Conservation (phyloP, 2,797 vertebrate genomes). For the Lacerta agilis region DNA sequence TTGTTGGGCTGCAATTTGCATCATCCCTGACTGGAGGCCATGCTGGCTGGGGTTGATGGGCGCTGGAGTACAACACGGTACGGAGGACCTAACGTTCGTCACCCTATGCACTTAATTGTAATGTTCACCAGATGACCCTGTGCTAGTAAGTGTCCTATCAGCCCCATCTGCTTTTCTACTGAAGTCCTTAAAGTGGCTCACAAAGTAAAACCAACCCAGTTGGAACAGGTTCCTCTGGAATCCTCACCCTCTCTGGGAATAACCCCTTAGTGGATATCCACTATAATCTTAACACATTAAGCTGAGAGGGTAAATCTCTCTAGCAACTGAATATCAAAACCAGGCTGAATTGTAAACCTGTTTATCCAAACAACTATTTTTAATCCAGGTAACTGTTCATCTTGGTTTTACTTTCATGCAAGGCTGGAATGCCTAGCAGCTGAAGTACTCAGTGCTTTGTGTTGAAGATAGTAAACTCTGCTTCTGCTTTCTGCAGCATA, state of each 20-base stretch:
- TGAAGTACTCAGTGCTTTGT: conserved; percentile 5
- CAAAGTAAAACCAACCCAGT: not conserved
- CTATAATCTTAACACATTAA: not conserved
- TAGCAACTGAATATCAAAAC: not conserved
- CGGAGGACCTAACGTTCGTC: not conserved
- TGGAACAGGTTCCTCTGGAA: no score
- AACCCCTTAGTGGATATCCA: not conserved
- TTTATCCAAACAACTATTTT: not conserved
- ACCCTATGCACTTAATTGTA: not conserved
- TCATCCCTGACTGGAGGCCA: not conserved
- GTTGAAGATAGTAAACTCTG: conserved; percentile 4
- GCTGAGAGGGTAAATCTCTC: not conserved
- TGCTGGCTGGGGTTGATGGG: not conserved
- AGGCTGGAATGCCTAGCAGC: not conserved
- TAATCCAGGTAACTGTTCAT: not conserved
- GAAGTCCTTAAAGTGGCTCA: not conserved
- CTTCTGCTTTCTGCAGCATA: rapidly evolving
- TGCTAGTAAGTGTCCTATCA: not conserved
- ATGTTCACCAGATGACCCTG: not conserved
- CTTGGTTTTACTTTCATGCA: not conserved
- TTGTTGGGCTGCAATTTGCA: not conserved
- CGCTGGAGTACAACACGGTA: not conserved
- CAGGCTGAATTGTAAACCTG: not conserved
- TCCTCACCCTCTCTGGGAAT: not conserved
- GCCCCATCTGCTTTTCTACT: not conserved